Base-by-base conservation (phyloP, 2,888 invertebrate species). In the Globia sparganii region DNA sequence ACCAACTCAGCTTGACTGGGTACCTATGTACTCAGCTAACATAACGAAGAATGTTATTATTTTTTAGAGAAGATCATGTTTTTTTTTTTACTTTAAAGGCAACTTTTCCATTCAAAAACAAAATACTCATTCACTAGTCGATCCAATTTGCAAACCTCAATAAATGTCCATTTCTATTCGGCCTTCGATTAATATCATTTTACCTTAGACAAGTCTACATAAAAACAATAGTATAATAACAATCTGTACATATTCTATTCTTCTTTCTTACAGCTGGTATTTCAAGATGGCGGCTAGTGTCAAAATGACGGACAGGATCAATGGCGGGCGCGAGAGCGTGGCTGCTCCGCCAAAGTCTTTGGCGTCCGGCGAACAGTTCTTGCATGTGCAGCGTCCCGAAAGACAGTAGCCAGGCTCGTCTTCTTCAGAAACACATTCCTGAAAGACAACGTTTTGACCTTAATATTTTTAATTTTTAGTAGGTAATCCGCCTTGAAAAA, bases 401-500 rank as follows among this genome's bases (percentile, higher is more conserved):
- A 94, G 89, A 81, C 97, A 97, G 89, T 95, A 96, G 0, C 96
- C 97, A 0, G 95, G 96, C 79, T 96, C 95, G 64, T 95, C 93
- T 82, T 95, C 95, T 79, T 96, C 97, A 1, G 94, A 95, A 2
- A 96, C 94, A 76, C 97, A 97, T 92, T 97, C 96, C 97, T 97
- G 90, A 13, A 86, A 58, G 46, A 68, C 53, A 31, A 77, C 3
- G 34, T 34, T 46, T 56, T 8, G 3, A n/a, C n/a, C 28, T 72
- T 25, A 40, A 18, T 25, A 49, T n/a, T 53, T 53, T 3, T 25
- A 15, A 46, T 4, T 46, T 46, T 46, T n/a, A n/a, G 53, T 53
- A 53, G 3, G 9, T 49, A 25, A 28, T 15, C 21, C 8, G 2
- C 11, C 4, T 43, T 46, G 21, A 56, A 34, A 2, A 21, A 53